Percentiles rank a stretch among this genome's conserved stretches.
Conservation (phyloP, 2,113 vertebrate species). For the human region DNA sequence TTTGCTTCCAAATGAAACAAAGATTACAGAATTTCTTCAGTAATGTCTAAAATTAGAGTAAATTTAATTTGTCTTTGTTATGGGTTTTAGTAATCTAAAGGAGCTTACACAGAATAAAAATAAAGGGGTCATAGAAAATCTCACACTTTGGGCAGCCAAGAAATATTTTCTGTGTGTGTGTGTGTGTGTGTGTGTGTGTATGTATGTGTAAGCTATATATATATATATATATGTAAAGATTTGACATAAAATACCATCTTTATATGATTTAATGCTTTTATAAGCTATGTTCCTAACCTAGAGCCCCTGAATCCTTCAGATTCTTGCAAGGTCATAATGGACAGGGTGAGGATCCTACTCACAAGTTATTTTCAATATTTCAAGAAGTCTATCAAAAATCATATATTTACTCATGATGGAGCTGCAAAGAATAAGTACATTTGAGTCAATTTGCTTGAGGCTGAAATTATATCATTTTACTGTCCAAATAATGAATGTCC, state of each 20-base stretch:
- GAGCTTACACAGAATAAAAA: neutral
- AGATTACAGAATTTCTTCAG: neutral
- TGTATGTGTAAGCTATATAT: neutral
- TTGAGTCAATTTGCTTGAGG: neutral
- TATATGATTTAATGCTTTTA: neutral
- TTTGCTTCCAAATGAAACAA: conserved; percentile 22
- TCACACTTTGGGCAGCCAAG: neutral
- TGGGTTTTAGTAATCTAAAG: neutral
- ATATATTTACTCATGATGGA: neutral
- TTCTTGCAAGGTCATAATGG: neutral
- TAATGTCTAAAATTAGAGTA: conserved; percentile 46
- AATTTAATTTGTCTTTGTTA: conserved; percentile 47
- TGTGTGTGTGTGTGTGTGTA: too few relatives aligned
- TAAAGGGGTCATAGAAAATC: neutral
- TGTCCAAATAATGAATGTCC: neutral
- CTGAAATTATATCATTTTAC: neutral
- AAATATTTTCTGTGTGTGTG: neutral
- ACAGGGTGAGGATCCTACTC: neutral
- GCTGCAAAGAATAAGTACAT: neutral
- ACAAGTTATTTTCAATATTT: neutral
- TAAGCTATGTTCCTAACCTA: neutral
- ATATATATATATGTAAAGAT: neutral
- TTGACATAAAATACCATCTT: neutral
- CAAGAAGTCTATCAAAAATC: neutral
- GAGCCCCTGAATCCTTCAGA: neutral